These are phyloP conservation scores for Gavia stellata DNA, from an alignment of 2,113 vertebrate genomes.

Conservation along the genomic window DNA sequence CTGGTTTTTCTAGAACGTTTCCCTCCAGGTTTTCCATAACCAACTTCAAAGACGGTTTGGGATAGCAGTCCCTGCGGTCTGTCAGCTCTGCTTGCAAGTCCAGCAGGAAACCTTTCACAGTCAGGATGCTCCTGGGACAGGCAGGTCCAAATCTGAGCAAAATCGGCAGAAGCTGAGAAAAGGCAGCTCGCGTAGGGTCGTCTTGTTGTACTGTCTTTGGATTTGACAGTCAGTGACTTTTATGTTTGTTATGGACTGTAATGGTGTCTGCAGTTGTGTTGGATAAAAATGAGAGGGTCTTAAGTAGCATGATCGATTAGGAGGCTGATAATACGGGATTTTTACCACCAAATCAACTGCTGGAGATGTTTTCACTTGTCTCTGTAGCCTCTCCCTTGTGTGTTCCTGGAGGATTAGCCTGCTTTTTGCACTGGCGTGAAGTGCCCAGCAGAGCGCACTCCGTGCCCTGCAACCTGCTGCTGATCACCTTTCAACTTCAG, in stretches of 20 bases:
- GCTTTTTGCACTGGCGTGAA: neutral
- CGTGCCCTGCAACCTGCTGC: neutral
- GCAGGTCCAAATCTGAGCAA: neutral
- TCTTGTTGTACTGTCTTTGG: neutral
- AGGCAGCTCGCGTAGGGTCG: neutral
- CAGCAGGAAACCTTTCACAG: neutral
- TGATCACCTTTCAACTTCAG: neutral
- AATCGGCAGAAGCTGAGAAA: neutral
- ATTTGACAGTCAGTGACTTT: neutral
- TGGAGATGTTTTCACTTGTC: neutral
- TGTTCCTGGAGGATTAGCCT: neutral
- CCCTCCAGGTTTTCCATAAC: neutral
- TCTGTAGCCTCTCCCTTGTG: neutral
- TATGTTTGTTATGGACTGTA: neutral
- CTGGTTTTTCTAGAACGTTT: neutral
- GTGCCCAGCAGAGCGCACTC: conserved; percentile 38
- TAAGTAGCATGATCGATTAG: neutral
- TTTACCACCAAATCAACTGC: neutral
- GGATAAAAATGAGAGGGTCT: neutral
- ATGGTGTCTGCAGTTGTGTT: neutral
- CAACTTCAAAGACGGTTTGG: neutral
- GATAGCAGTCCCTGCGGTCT: neutral
- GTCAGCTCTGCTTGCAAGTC: neutral
- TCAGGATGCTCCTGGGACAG: neutral
- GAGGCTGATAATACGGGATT: neutral